Evolutionary conservation across 2,888 invertebrate genomes (phyloP).

Genomic region (Meiosimyza platycephala): DNA sequence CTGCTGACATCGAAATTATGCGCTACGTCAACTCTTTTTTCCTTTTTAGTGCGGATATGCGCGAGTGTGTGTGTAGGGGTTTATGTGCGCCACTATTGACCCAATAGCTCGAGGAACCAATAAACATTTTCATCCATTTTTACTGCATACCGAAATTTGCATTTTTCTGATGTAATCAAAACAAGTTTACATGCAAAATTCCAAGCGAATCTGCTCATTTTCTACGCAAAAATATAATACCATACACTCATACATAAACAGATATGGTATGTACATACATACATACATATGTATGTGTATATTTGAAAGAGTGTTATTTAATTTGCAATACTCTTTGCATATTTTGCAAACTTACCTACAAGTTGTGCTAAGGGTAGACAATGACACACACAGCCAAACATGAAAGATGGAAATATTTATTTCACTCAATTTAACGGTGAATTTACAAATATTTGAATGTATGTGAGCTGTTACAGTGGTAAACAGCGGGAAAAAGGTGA

Average conservation of each 20-base stretch:
- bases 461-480: slow-evolving; percentile 3
- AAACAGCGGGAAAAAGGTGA: background rate
- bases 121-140: background rate
- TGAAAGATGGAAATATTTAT: slow-evolving; percentile 22
- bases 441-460: slow-evolving; percentile 4
- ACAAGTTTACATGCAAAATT: background rate
- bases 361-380: background rate
- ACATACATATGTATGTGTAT: background rate
- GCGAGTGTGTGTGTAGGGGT: no score
- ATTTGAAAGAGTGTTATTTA: slow-evolving; percentile 25
- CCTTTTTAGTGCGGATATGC: no score
- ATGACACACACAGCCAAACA: slow-evolving; percentile 7
- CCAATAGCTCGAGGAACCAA: slow-evolving; percentile 2
- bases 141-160: slow-evolving; percentile 23
- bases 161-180: slow-evolving; percentile 9
- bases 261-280: background rate
- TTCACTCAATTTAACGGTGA: slow-evolving; percentile 29
- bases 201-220: slow-evolving; percentile 25
- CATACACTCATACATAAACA: slow-evolving; percentile 15
- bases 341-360: slow-evolving; percentile 20
- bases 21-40: no score
- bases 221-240: slow-evolving; percentile 38
- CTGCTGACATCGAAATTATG: no score
- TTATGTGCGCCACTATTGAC: background rate
- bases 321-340: slow-evolving; percentile 36